Evolutionary conservation across 2,797 vertebrate species (phyloP).

Genomic region (Momotus momota): DNA sequence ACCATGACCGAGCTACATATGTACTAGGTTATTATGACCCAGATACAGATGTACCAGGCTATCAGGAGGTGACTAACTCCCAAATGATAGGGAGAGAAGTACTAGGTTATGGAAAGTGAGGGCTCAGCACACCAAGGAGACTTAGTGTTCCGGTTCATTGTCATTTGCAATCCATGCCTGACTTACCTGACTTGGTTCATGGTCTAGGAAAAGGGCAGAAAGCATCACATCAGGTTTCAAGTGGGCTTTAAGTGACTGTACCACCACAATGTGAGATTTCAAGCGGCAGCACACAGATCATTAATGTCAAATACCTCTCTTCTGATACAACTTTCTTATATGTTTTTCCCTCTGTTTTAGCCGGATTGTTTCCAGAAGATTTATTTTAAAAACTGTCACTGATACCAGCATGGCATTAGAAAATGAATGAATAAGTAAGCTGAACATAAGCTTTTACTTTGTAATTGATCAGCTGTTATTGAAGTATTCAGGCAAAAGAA

Average conservation of each 20-base stretch:
- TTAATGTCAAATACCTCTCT: not conserved
- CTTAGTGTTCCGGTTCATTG: not conserved
- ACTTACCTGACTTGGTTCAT: not conserved
- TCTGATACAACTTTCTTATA: not conserved
- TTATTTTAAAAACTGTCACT: not conserved
- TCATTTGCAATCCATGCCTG: not conserved
- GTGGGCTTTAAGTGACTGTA: not conserved
- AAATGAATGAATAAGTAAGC: not conserved
- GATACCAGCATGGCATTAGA: not conserved
- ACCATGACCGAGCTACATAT: not conserved
- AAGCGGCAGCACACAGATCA: not conserved
- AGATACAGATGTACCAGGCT: not conserved
- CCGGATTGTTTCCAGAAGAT: not conserved
- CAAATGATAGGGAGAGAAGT: not conserved
- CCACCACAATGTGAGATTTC: not conserved
- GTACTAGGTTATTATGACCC: not conserved
- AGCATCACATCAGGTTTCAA: not conserved
- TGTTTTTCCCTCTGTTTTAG: not conserved
- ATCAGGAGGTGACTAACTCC: not conserved
- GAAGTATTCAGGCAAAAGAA: not conserved
- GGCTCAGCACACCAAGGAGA: not conserved
- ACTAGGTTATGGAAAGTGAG: not conserved
- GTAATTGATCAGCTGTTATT: not conserved
- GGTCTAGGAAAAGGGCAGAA: not conserved
- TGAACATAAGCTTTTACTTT: conserved; percentile 15